These are phyloP conservation scores for Zhengitettix transpicula DNA, from an alignment of 2,888 invertebrate genomes.

Conservation along the genomic window DNA sequence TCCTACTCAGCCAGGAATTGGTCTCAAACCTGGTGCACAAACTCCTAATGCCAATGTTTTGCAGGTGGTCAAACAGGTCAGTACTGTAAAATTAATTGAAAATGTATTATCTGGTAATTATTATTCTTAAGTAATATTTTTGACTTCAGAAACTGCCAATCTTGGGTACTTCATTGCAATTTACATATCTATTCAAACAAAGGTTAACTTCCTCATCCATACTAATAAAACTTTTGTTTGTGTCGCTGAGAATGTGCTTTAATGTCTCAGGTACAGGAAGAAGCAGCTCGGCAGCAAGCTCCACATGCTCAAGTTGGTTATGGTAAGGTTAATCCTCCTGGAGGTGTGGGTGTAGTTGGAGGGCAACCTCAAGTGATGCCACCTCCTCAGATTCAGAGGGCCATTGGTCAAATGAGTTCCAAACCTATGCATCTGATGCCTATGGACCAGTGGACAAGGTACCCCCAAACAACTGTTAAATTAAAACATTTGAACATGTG, in stretches of 20 bases:
- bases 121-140: no score
- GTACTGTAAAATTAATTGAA: background rate
- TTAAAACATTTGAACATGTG: background rate
- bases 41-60: constrained; percentile 66
- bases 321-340: constrained; percentile 49
- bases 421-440: constrained; percentile 26
- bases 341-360: constrained; percentile 21
- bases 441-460: constrained; percentile 33
- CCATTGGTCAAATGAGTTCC: constrained; percentile 15
- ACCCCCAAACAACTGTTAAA: constrained; percentile 7
- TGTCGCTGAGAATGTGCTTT: background rate
- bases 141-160: no score
- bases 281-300: constrained; percentile 76
- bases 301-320: constrained; percentile 49
- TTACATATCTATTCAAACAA: no score
- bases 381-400: constrained; percentile 38
- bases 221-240: no score
- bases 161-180: no score
- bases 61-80: constrained; percentile 60
- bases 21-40: constrained; percentile 50
- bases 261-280: constrained; percentile 56
- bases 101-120: no score
- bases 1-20: constrained; percentile 27
- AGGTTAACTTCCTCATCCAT: no score
- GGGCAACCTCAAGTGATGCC: constrained; percentile 30